A percentile compares a stretch with the other conserved stretches of the same genome.
These are phyloP conservation scores for Micropterix aruncella DNA, from an alignment of 2,888 invertebrate genomes.

Conservation along the genomic window DNA sequence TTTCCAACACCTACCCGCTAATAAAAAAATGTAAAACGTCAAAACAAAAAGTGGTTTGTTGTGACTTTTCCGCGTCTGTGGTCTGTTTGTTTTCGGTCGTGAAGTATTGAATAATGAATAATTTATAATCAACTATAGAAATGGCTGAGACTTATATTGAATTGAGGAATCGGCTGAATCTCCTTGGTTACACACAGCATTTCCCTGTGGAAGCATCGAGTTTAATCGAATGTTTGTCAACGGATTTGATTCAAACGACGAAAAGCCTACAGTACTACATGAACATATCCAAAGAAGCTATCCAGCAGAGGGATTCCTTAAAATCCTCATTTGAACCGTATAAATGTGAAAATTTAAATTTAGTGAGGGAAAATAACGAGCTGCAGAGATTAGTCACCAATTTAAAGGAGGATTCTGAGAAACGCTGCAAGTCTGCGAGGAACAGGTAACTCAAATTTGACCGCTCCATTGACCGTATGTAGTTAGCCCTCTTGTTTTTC, in stretches of 20 bases:
- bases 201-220: slow-evolving; percentile 65
- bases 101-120: too few species aligned
- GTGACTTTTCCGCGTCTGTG: too few species aligned
- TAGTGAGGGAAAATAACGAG: slow-evolving; percentile 62
- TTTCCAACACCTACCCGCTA: too few species aligned
- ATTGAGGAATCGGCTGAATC: slow-evolving; percentile 57
- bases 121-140: too few species aligned
- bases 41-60: too few species aligned
- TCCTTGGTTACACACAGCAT: slow-evolving; percentile 67
- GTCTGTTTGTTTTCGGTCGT: too few species aligned
- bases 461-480: too few species aligned
- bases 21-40: too few species aligned
- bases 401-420: slow-evolving; percentile 48
- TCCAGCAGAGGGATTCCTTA: slow-evolving; percentile 55
- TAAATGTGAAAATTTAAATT: slow-evolving; percentile 64
- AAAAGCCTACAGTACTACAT: slow-evolving; percentile 76
- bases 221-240: slow-evolving; percentile 64
- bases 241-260: slow-evolving; percentile 79
- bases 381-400: slow-evolving; percentile 52
- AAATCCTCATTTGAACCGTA: slow-evolving; percentile 63
- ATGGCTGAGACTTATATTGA: slow-evolving; percentile 34
- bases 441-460: slow-evolving; percentile 44
- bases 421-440: slow-evolving; percentile 40
- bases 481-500: too few species aligned
- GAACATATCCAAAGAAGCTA: slow-evolving; percentile 52